Percentiles rank a stretch among this genome's conserved stretches.
phyloP scores from a whole-genome alignment of 2,113 vertebrate genomes.

The Girardinichthys multiradiatus region DNA sequence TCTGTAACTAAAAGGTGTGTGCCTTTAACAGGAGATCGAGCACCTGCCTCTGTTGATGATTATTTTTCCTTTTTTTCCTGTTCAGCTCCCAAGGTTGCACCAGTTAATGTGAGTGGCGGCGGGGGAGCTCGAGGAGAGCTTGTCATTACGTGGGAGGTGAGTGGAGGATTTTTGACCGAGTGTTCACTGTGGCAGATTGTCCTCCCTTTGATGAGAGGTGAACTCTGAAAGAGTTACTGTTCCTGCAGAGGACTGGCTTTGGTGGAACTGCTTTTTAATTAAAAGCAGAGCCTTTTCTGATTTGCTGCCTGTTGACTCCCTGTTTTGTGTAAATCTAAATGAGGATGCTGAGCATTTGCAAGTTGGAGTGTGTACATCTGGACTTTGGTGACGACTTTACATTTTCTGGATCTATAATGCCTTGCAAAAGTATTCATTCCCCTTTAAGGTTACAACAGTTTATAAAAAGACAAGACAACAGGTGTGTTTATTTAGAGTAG shows the following conservation, averaged over 20 bases:
- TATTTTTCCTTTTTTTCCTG: slow-evolving; percentile 38
- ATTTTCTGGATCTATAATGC: neutral
- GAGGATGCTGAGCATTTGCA: slow-evolving; percentile 41
- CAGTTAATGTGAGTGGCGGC: slow-evolving; percentile 83
- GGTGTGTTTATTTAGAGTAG: too few relatives aligned
- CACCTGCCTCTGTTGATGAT: slow-evolving; percentile 34
- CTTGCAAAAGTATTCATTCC: neutral
- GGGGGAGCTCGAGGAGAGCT: slow-evolving; percentile 88
- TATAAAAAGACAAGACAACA: neutral
- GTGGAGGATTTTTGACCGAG: slow-evolving; percentile 49
- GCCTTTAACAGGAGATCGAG: neutral
- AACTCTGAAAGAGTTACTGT: slow-evolving; percentile 45
- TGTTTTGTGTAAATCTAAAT: slow-evolving; percentile 62
- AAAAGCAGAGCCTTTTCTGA: slow-evolving; percentile 60
- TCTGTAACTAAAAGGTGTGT: slow-evolving; percentile 8
- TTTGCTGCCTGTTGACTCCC: slow-evolving; percentile 59
- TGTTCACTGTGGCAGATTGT: slow-evolving; percentile 32
- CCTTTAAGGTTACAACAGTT: neutral
- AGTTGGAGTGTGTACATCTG: slow-evolving; percentile 51
- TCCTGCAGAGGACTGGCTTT: slow-evolving; percentile 45
- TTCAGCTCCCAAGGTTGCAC: slow-evolving; percentile 84
- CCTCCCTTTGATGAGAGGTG: slow-evolving; percentile 44
- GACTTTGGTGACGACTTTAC: slow-evolving; percentile 28
- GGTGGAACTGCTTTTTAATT: slow-evolving; percentile 67
- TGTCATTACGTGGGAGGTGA: slow-evolving; percentile 91